Percentiles rank a stretch among this genome's conserved stretches.
Conservation (phyloP, 2,797 vertebrate genomes). For the Enteromius radiatus region DNA sequence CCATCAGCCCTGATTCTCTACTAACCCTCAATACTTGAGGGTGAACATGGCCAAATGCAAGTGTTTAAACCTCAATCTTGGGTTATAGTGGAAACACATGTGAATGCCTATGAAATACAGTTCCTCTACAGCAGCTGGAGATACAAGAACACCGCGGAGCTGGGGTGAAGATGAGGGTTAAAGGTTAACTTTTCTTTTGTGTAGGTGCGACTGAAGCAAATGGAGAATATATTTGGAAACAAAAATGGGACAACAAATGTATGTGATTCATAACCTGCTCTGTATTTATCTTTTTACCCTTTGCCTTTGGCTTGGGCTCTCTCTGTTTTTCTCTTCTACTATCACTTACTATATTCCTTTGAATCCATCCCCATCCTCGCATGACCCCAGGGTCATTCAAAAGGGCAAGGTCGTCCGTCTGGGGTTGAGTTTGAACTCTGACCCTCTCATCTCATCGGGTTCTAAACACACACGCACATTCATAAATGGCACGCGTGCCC, state of each 20-base stretch:
- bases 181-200: conserved; percentile 49
- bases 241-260: conserved; percentile 5
- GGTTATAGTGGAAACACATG: conserved; percentile 5
- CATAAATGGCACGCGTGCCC: conserved; percentile 67
- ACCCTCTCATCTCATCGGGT: conserved; percentile 78
- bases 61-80: conserved; percentile 31
- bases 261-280: conserved; percentile 45
- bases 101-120: not conserved
- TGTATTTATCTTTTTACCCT: conserved; percentile 22
- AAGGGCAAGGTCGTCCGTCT: conserved; percentile 81
- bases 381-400: conserved; percentile 75
- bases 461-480: conserved; percentile 67
- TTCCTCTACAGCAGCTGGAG: conserved; percentile 21
- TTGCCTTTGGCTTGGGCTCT: conserved; percentile 55
- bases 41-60: conserved; percentile 21
- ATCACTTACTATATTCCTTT: conserved; percentile 20
- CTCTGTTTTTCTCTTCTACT: conserved; percentile 34
- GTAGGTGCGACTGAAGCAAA: conserved; percentile 14
- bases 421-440: conserved; percentile 79
- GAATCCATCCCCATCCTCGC: conserved; percentile 69
- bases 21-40: not conserved
- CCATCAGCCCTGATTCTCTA: conserved; percentile 39
- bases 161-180: conserved; percentile 29
- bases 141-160: not conserved
- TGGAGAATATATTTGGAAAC: not conserved